Conservation (phyloP, 2,113 vertebrate genomes). For the Cettia cetti region DNA sequence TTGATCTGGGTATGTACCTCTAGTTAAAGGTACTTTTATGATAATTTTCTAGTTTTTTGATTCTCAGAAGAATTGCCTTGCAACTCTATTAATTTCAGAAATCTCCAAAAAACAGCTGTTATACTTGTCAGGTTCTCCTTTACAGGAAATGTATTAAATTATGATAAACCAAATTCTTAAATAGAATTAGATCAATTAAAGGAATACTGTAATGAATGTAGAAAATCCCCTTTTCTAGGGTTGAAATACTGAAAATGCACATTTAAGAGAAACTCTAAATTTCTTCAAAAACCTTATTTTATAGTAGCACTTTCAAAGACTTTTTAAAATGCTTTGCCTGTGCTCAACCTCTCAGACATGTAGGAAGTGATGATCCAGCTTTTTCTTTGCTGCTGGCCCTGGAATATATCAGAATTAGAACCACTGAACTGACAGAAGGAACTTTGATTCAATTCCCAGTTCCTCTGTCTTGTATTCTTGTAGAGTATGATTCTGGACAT, state of each 20-base stretch:
- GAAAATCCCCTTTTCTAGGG: not conserved
- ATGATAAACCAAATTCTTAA: not conserved
- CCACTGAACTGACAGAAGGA: not conserved
- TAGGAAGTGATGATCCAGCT: not conserved
- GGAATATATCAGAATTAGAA: not conserved
- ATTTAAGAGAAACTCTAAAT: not conserved
- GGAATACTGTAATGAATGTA: not conserved
- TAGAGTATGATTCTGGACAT: not conserved
- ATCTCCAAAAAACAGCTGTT: not conserved
- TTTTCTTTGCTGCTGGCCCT: not conserved
- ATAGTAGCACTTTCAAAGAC: not conserved
- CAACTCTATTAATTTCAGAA: not conserved
- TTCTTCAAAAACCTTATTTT: not conserved
- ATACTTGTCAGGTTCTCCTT: not conserved
- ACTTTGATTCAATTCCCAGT: not conserved
- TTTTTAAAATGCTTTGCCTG: not conserved
- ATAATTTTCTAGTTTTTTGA: not conserved
- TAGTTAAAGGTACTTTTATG: not conserved
- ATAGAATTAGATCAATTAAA: not conserved
- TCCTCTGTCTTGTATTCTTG: not conserved
- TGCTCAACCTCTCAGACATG: not conserved
- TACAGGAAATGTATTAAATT: not conserved
- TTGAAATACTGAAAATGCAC: not conserved
- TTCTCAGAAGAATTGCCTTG: not conserved
- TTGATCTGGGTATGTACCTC: constrained; percentile 74